phyloP scores from a whole-genome alignment of 37 sponge, comb jelly and placozoan species.

The Eunapius fragilis region DNA sequence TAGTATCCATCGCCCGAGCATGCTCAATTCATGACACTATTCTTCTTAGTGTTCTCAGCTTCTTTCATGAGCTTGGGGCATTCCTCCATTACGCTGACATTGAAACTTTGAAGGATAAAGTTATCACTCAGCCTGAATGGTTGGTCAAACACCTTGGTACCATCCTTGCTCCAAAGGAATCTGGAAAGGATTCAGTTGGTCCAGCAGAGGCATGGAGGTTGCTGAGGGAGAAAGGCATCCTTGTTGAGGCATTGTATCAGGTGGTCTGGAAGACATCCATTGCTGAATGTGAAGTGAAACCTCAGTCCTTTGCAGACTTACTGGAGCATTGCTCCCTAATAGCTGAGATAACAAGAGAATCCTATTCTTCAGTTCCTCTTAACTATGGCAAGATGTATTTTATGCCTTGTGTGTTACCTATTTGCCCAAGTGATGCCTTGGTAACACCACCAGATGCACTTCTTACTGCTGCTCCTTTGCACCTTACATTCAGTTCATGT shows the following conservation, averaged over 20 bases:
- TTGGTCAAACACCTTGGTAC: constrained; percentile 33
- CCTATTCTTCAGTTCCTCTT: background rate
- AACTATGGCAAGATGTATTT: constrained; percentile 23
- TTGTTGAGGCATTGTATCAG: constrained; percentile 38
- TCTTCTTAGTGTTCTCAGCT: too few species aligned
- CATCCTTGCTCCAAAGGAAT: constrained; percentile 23
- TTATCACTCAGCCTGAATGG: constrained; percentile 55
- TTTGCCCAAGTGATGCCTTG: background rate
- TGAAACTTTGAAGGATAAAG: background rate
- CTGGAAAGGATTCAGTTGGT: background rate
- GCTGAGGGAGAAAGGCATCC: constrained; percentile 33
- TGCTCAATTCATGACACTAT: too few species aligned
- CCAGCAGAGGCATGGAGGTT: constrained; percentile 3
- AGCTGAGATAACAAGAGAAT: background rate
- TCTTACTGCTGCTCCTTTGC: constrained; percentile 29
- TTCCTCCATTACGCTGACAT: constrained; percentile 47
- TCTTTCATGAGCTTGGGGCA: constrained; percentile 63
- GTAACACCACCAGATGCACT: background rate
- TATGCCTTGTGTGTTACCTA: constrained; percentile 22
- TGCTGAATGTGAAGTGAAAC: background rate
- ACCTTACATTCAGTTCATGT: constrained; percentile 15
- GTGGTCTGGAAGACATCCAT: constrained; percentile 15
- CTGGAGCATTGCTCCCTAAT: constrained; percentile 26
- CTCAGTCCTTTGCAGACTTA: constrained; percentile 25
- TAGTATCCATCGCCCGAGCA: too few species aligned